These are phyloP conservation scores for Popillia japonica DNA, from an alignment of 1,140 invertebrate genomes.

Conservation along the genomic window DNA sequence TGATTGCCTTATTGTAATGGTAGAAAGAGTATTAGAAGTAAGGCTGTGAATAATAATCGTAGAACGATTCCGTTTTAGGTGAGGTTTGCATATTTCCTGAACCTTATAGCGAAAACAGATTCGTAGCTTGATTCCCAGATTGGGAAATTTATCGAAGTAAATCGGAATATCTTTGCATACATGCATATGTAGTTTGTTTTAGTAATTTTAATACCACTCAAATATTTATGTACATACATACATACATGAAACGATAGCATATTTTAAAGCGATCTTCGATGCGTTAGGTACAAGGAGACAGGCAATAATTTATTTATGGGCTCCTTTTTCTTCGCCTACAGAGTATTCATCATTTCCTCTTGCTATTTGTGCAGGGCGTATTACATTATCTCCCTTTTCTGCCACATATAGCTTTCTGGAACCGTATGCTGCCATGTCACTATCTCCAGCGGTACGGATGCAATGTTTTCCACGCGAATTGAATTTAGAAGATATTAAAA, in stretches of 20 bases:
- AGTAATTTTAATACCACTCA: no score
- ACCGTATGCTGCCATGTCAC: not conserved
- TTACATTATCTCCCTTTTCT: not conserved
- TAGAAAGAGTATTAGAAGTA: not conserved
- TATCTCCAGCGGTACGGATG: not conserved
- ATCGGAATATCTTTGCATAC: no score
- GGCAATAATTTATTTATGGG: constrained; percentile 6
- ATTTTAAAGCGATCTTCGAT: not conserved
- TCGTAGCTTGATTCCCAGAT: not conserved
- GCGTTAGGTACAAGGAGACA: not conserved
- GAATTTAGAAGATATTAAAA: not conserved
- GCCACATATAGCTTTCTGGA: not conserved
- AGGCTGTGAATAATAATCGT: constrained; percentile 5
- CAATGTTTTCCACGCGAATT: not conserved
- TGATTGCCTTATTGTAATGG: not conserved
- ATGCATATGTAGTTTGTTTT: no score
- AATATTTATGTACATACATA: no score
- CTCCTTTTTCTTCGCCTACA: not conserved
- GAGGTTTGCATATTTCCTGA: not conserved
- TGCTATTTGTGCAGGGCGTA: not conserved
- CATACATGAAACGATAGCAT: not conserved
- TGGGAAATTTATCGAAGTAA: not conserved
- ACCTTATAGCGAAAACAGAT: not conserved
- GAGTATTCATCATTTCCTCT: not conserved
- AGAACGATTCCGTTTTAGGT: not conserved